Percentiles rank a stretch among this genome's conserved stretches.
Conservation (phyloP, 2,888 invertebrate species). For the Nysson spinosus region DNA sequence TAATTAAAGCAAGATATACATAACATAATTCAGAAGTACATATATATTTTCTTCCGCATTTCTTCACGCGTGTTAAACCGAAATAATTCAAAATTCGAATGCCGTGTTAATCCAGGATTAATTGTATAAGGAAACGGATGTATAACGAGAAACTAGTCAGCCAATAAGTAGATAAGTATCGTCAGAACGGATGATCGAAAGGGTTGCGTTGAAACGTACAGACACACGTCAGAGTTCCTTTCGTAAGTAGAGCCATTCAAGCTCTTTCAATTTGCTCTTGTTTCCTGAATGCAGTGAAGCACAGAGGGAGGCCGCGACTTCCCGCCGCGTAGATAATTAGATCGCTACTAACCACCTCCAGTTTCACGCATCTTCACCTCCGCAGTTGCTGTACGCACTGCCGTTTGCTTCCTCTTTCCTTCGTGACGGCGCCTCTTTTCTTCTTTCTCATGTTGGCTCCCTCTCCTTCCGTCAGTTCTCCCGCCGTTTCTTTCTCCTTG, state of each 20-base stretch:
- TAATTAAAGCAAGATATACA: too few species aligned
- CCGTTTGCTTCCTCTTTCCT: constrained; percentile 9
- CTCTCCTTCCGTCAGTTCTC: constrained; percentile 13
- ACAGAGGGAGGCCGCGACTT: constrained; percentile 73
- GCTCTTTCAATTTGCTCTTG: constrained; percentile 62
- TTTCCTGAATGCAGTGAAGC: constrained; percentile 64
- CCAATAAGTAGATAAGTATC: too few species aligned
- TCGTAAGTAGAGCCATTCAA: constrained; percentile 9
- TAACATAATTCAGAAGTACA: too few species aligned
- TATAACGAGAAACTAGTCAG: too few species aligned
- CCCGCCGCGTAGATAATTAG: constrained; percentile 77
- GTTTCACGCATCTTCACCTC: constrained; percentile 69
- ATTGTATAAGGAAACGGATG: too few species aligned
- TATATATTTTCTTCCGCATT: too few species aligned
- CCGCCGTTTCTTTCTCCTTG: constrained; percentile 35
- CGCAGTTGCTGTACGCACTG: constrained; percentile 48
- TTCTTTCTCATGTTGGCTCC: not conserved
- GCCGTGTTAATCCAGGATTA: too few species aligned
- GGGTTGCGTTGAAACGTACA: too few species aligned
- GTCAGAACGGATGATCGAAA: too few species aligned
- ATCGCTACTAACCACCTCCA: constrained; percentile 76
- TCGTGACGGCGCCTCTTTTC: not conserved
- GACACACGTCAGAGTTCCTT: too few species aligned
- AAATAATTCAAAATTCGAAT: too few species aligned
- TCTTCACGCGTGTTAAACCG: too few species aligned